Evolutionary conservation across 2,888 invertebrate species (phyloP), one percentile per base, ranked within the genome.

Genomic region (Andrena flavipes): DNA sequence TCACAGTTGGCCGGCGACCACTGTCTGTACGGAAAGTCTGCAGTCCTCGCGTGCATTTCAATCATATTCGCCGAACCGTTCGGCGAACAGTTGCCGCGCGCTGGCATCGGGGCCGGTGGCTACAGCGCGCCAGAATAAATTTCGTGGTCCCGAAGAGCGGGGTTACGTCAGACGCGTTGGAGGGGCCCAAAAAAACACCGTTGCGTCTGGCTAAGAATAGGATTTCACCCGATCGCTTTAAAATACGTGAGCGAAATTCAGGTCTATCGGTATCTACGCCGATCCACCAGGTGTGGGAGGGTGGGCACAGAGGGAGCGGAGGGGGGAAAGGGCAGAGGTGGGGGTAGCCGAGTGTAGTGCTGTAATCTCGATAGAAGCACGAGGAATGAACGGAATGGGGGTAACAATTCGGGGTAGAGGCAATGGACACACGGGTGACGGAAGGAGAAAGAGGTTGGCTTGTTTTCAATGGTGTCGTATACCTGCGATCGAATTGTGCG

Each of bases 401-500:
- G 54, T 48, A 74, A 74, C 79, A 86, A 79, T 76, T 79, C 74
- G 78, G 42, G 72, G 81, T 74, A 86, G 73, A 76, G 80, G 71
- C 79, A 72, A 80, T 76, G 60, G 72, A 69, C 76, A 64, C 68
- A 70, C 51, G 64, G 73, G 56, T 42, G 20, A 69, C 69, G 68
- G 79, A 70, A 74, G 69, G 65, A 63, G 84, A 86, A 88, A 81
- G 84, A 87, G 82, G 86, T 89, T 90, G 90, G 90, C 76, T 91
- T 91, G 92, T 91, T 92, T 93, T 91, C 91, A 93, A 93, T 92
- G 91, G 93, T 93, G 92, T 91, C 91, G 90, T 92, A 42, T 42
- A 91, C 91, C 90, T 90, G 88, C 92, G 92, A 93, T 93, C 93
- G 91, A 90, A 90, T 90, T 91, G 91, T 93, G 93, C 93, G 93